Evolutionary conservation across 1,140 invertebrate species (phyloP).

Genomic region (Nasonia vitripennis): DNA sequence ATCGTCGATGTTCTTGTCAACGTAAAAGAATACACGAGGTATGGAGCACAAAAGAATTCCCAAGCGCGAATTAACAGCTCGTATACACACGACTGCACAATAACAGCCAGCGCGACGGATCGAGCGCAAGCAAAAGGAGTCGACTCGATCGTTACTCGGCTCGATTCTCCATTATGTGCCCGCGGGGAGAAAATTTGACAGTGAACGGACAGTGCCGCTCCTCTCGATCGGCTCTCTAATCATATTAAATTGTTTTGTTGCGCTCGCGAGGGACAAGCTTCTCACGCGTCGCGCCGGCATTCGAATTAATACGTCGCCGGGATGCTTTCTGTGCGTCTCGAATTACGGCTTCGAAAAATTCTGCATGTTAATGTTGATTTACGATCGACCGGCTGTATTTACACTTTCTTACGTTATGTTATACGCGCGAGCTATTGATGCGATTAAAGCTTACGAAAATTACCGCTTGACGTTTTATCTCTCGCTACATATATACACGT

Average conservation of each 20-base stretch:
- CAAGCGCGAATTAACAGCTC: neutral
- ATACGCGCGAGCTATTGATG: too few relatives aligned
- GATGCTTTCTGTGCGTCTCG: neutral
- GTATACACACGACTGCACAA: neutral
- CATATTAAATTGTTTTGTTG: slow-evolving; percentile 52
- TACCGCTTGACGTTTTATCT: neutral
- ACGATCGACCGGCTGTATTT: neutral
- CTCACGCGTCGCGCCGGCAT: neutral
- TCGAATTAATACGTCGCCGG: slow-evolving; percentile 23
- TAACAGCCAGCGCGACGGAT: neutral
- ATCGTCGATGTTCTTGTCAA: too few relatives aligned
- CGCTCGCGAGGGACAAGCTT: neutral
- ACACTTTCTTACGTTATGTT: too few relatives aligned
- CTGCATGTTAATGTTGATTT: neutral
- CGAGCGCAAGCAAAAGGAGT: too few relatives aligned
- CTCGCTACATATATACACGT: neutral
- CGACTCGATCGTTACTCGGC: neutral
- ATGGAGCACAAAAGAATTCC: neutral
- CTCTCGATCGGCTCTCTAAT: slow-evolving; percentile 36
- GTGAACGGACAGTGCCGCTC: slow-evolving; percentile 38
- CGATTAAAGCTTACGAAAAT: too few relatives aligned
- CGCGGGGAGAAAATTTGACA: slow-evolving; percentile 50
- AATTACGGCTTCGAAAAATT: neutral
- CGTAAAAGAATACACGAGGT: too few relatives aligned
- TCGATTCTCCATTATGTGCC: slow-evolving; percentile 31